Percentiles rank a stretch among this genome's conserved stretches.
These are phyloP conservation scores for Rhyacophila evoluta DNA, from an alignment of 2,888 invertebrate genomes.

Conservation along the genomic window DNA sequence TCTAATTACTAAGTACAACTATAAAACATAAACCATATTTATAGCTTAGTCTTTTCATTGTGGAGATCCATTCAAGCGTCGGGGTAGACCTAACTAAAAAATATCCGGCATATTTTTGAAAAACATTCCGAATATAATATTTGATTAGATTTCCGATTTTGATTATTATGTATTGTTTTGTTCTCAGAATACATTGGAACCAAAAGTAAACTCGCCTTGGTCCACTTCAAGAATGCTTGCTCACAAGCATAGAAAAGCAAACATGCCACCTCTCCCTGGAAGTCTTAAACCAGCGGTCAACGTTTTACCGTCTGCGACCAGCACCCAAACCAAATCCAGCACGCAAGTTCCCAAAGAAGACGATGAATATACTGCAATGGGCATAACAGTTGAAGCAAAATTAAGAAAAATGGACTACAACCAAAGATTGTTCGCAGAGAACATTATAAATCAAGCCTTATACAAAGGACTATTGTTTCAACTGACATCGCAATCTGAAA, in stretches of 20 bases:
- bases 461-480: slow-evolving; percentile 53
- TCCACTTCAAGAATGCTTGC: slow-evolving; percentile 50
- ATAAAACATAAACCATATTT: too few species aligned
- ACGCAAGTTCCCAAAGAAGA: slow-evolving; percentile 23
- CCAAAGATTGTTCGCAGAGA: slow-evolving; percentile 51
- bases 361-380: slow-evolving; percentile 49
- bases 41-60: too few species aligned
- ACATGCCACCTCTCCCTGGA: background rate
- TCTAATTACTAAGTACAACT: too few species aligned
- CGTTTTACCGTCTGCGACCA: background rate
- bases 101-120: too few species aligned
- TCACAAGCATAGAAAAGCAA: slow-evolving; percentile 39
- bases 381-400: slow-evolving; percentile 50
- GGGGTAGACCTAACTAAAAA: too few species aligned
- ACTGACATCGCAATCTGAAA: slow-evolving; percentile 47
- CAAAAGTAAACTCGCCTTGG: slow-evolving; percentile 41
- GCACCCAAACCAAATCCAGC: background rate
- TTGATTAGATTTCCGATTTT: too few species aligned
- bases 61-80: too few species aligned
- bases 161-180: too few species aligned
- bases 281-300: background rate
- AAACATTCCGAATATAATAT: too few species aligned
- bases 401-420: slow-evolving; percentile 48
- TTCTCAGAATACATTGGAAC: slow-evolving; percentile 34
- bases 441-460: slow-evolving; percentile 52